Evolutionary conservation across 2,888 invertebrate species (phyloP).

Genomic region (Agrilus biguttatus): DNA sequence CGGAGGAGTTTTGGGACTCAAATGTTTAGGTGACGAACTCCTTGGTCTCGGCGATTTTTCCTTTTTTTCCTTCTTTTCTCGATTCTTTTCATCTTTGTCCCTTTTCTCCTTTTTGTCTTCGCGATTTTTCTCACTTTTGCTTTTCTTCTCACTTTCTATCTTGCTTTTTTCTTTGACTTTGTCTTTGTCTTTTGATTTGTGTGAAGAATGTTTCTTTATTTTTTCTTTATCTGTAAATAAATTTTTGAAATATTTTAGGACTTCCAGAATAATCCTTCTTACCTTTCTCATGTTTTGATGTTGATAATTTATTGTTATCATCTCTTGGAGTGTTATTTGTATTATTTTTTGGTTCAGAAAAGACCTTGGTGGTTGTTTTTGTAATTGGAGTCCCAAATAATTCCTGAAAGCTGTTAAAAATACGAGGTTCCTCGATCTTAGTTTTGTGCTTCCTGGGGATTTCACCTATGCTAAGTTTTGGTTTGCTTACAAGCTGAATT

Average conservation of each 20-base stretch:
- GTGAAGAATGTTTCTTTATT: slow-evolving; percentile 40
- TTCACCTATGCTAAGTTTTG: slow-evolving; percentile 45
- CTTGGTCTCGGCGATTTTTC: slow-evolving; percentile 29
- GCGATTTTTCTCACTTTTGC: slow-evolving; percentile 32
- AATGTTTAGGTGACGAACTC: slow-evolving; percentile 23
- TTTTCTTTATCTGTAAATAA: slow-evolving; percentile 21
- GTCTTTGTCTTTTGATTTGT: slow-evolving; percentile 34
- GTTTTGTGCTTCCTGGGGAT: slow-evolving; percentile 24
- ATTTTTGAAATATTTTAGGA: slow-evolving; percentile 3
- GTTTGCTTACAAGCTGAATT: slow-evolving; percentile 51
- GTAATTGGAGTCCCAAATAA: slow-evolving; percentile 74
- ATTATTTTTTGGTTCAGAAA: slow-evolving; percentile 43
- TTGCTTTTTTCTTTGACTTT: slow-evolving; percentile 32
- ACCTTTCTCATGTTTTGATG: slow-evolving; percentile 5
- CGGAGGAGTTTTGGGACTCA: slow-evolving; percentile 21
- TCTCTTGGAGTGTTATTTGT: slow-evolving; percentile 6
- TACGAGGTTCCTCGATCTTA: slow-evolving; percentile 25
- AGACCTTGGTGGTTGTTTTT: slow-evolving; percentile 54
- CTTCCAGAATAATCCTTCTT: background rate
- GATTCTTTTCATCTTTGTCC: slow-evolving; percentile 39
- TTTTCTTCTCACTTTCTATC: slow-evolving; percentile 32
- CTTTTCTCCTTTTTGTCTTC: slow-evolving; percentile 26
- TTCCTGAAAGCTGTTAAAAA: slow-evolving; percentile 50
- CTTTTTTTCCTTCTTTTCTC: slow-evolving; percentile 34
- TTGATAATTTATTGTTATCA: background rate